Conservation (phyloP, 2,797 vertebrate species). For the Denticeps clupeoides region DNA sequence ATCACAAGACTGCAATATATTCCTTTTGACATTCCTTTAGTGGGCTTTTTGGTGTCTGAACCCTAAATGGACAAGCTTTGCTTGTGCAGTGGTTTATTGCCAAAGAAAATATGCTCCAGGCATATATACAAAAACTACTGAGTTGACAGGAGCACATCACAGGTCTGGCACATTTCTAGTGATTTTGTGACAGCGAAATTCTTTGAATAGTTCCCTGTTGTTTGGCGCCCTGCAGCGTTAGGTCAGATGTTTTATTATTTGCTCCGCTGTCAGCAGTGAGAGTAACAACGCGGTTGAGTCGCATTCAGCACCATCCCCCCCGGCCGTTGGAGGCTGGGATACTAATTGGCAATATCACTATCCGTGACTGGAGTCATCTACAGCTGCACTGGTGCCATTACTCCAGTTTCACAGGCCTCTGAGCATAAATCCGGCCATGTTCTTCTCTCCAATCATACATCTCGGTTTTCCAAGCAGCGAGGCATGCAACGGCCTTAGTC, state of each 20-base stretch:
- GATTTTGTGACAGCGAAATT: too few relatives aligned
- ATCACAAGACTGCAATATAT: too few relatives aligned
- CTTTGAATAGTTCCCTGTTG: background rate
- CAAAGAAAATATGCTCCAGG: too few relatives aligned
- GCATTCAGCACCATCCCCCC: background rate
- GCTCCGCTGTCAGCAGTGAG: background rate
- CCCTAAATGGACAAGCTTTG: too few relatives aligned
- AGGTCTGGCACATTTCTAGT: too few relatives aligned
- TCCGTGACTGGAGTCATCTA: background rate
- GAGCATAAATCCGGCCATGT: background rate
- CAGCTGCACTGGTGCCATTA: background rate
- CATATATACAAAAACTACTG: too few relatives aligned
- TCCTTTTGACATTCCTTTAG: too few relatives aligned
- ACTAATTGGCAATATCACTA: background rate
- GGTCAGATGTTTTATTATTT: conserved; percentile 1
- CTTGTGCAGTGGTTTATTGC: too few relatives aligned
- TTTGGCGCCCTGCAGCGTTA: background rate
- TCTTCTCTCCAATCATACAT: background rate
- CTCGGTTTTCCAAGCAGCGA: background rate
- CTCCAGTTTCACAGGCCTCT: background rate
- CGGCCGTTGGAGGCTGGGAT: conserved; percentile 3
- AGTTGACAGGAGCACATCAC: too few relatives aligned
- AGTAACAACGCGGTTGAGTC: background rate
- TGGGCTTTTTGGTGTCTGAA: too few relatives aligned
- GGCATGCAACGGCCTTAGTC: background rate